phyloP scores from a whole-genome alignment of 2,888 invertebrate genomes.

The Brachypterus glaber region DNA sequence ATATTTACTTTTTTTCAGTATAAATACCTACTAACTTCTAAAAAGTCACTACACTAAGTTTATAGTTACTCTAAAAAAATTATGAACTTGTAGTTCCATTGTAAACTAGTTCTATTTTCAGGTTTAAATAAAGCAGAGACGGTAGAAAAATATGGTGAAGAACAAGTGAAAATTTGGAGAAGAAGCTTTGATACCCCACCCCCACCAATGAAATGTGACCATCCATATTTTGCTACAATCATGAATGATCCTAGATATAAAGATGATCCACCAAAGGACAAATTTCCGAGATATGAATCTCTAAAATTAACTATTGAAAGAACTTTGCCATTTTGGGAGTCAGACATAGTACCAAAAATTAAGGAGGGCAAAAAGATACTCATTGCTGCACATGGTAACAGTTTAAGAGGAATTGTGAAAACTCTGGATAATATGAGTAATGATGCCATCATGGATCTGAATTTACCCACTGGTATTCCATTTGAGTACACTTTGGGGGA shows the following conservation, averaged over 20 bases:
- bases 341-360: constrained; percentile 67
- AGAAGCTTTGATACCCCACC: constrained; percentile 75
- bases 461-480: constrained; percentile 56
- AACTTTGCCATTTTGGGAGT: constrained; percentile 79
- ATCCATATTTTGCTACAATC: constrained; percentile 66
- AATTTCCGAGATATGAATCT: constrained; percentile 77
- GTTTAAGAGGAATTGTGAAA: constrained; percentile 76
- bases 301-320: constrained; percentile 72
- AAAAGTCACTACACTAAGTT: no score
- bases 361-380: constrained; percentile 70
- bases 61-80: no score
- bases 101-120: no score
- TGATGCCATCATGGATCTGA: constrained; percentile 50
- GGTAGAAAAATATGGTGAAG: constrained; percentile 75
- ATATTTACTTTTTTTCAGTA: no score
- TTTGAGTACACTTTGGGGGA: constrained; percentile 52
- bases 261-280: constrained; percentile 56
- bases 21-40: no score
- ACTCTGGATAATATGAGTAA: constrained; percentile 62
- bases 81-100: no score
- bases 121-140: constrained; percentile 71
- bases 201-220: constrained; percentile 67
- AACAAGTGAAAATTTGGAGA: constrained; percentile 70
- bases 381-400: constrained; percentile 81
- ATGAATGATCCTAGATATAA: constrained; percentile 66